These are phyloP conservation scores for Sigmodon hispidus DNA, from an alignment of 2,113 vertebrate species.

Conservation along the genomic window DNA sequence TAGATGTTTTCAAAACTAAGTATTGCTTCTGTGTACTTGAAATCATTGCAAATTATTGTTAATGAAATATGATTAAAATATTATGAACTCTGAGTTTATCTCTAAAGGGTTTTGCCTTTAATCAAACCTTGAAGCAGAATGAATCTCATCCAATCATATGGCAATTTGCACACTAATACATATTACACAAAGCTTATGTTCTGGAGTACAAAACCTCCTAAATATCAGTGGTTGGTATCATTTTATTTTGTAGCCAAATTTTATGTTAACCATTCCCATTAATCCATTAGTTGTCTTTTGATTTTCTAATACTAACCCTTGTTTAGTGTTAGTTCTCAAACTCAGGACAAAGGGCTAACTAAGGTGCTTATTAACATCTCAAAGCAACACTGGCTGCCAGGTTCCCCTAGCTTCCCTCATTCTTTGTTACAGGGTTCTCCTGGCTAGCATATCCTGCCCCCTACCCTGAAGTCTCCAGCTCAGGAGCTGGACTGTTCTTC, in stretches of 20 bases:
- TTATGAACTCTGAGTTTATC: conserved; percentile 23
- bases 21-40: conserved; percentile 8
- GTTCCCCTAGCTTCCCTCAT: background rate
- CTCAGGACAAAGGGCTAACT: background rate
- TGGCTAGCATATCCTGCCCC: background rate
- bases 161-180: background rate
- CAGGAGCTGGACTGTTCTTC: background rate
- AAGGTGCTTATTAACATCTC: background rate
- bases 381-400: background rate
- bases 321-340: background rate
- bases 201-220: background rate
- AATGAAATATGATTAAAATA: conserved; percentile 5
- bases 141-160: background rate
- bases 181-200: background rate
- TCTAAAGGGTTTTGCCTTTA: background rate
- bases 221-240: conserved; percentile 24
- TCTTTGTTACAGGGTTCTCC: background rate
- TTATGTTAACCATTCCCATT: background rate
- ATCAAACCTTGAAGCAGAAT: background rate
- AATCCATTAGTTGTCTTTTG: background rate
- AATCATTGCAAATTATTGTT: conserved; percentile 26
- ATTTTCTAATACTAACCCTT: conserved; percentile 2
- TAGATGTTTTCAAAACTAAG: conserved; percentile 44
- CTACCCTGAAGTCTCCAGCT: background rate
- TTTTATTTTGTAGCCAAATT: background rate